Percentiles rank a stretch among this genome's conserved stretches.
phyloP scores from a whole-genome alignment of 2,797 vertebrate genomes.

The Paramormyrops hopkinsi region DNA sequence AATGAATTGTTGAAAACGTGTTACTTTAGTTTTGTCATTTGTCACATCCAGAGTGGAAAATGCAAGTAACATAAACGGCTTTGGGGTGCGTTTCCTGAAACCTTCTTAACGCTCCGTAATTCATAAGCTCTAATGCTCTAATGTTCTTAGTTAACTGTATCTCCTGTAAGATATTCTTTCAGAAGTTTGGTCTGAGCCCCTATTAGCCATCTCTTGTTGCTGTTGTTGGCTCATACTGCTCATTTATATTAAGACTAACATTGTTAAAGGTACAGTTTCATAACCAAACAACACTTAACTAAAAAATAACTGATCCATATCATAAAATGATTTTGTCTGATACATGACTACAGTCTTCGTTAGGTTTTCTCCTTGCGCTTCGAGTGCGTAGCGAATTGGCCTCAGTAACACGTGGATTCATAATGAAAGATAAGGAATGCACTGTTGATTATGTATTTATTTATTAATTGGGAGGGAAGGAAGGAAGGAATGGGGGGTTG shows the following conservation, averaged over 20 bases:
- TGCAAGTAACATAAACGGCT: background rate
- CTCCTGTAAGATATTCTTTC: background rate
- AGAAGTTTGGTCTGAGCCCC: background rate
- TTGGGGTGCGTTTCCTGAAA: background rate
- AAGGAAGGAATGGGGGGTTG: background rate
- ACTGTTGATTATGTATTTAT: no score
- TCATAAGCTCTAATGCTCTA: background rate
- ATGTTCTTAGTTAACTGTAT: background rate
- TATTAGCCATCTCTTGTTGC: no score
- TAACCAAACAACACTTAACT: background rate
- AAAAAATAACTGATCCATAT: background rate
- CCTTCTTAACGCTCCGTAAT: background rate
- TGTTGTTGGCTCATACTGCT: background rate
- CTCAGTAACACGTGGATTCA: background rate
- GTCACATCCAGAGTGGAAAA: background rate
- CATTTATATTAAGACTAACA: background rate
- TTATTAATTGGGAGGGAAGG: no score
- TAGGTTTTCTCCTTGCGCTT: background rate
- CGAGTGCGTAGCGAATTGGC: background rate
- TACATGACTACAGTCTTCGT: background rate
- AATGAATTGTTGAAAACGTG: background rate
- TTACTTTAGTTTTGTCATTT: background rate
- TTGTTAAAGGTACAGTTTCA: background rate
- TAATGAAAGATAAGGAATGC: background rate
- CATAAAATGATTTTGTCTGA: background rate